These are phyloP conservation scores for Epinotia brunnichana DNA, from an alignment of 2,888 invertebrate genomes.

Conservation along the genomic window DNA sequence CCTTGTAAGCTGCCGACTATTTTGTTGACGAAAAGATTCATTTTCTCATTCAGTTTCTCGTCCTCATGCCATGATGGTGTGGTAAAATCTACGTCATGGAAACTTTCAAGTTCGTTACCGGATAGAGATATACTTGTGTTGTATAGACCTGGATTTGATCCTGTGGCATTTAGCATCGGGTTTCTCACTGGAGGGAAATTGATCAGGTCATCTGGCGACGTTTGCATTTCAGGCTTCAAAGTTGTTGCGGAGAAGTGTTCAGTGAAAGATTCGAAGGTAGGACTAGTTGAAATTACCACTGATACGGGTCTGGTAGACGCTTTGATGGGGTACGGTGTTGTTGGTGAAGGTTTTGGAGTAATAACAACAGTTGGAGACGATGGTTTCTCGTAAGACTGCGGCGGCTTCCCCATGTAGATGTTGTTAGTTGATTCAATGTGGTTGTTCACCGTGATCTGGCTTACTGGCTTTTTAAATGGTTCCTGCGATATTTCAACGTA, in stretches of 20 bases:
- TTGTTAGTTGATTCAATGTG: slow-evolving; percentile 84
- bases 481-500: slow-evolving; percentile 81
- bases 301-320: slow-evolving; percentile 58
- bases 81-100: slow-evolving; percentile 86
- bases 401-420: slow-evolving; percentile 75
- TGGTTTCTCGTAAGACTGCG: slow-evolving; percentile 73
- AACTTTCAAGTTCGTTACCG: slow-evolving; percentile 78
- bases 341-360: slow-evolving; percentile 86
- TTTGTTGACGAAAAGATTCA: slow-evolving; percentile 92
- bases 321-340: slow-evolving; percentile 70
- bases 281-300: slow-evolving; percentile 54
- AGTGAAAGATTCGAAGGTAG: slow-evolving; percentile 64
- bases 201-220: slow-evolving; percentile 87
- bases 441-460: slow-evolving; percentile 84
- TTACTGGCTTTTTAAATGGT: slow-evolving; percentile 78
- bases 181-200: slow-evolving; percentile 94
- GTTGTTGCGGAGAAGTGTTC: slow-evolving; percentile 69
- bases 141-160: slow-evolving; percentile 76
- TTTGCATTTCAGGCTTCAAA: slow-evolving; percentile 83
- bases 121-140: slow-evolving; percentile 81
- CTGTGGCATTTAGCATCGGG: slow-evolving; percentile 90
- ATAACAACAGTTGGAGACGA: slow-evolving; percentile 86
- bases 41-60: slow-evolving; percentile 89
- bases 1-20: slow-evolving; percentile 92
- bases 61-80: slow-evolving; percentile 91